These are phyloP conservation scores for Frieseomelitta varia DNA, from an alignment of 1,140 invertebrate genomes.

Conservation along the genomic window DNA sequence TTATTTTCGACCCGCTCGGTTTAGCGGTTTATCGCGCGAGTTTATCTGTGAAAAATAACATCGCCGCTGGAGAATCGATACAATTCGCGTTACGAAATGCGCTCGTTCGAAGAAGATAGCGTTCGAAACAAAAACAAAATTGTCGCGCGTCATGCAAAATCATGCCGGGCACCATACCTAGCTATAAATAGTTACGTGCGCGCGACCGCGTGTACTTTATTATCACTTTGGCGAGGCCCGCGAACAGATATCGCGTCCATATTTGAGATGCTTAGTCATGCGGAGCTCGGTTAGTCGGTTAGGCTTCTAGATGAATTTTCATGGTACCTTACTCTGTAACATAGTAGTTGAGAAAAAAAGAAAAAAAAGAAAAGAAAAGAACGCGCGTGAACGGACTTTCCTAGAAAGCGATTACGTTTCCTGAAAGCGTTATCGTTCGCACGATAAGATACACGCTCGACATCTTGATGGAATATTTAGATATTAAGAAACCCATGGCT, in stretches of 20 bases:
- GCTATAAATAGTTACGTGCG: conserved; percentile 61
- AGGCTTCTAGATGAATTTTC: conserved; percentile 48
- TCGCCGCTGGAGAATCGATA: background rate
- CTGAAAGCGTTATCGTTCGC: conserved; percentile 5
- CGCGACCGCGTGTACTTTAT: conserved; percentile 59
- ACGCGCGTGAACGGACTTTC: background rate
- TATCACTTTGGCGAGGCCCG: conserved; percentile 60
- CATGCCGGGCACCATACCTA: conserved; percentile 36
- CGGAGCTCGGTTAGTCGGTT: conserved; percentile 59
- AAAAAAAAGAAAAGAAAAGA: background rate
- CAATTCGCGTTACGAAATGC: background rate
- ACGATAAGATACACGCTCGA: conserved; percentile 16
- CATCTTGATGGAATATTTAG: conserved; percentile 34
- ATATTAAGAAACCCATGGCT: background rate
- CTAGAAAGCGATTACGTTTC: background rate
- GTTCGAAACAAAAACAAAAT: conserved; percentile 41
- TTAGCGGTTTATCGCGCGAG: background rate
- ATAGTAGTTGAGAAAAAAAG: too few species aligned
- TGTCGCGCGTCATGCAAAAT: conserved; percentile 29
- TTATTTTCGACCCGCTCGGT: background rate
- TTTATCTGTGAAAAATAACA: background rate
- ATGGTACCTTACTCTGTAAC: too few species aligned
- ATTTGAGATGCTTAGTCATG: conserved; percentile 67
- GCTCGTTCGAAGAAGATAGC: background rate
- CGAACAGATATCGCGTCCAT: conserved; percentile 65